Percentiles rank a stretch among this genome's conserved stretches.
Evolutionary conservation across 2,797 vertebrate genomes (phyloP).

Genomic region (Enteromius anoplus): DNA sequence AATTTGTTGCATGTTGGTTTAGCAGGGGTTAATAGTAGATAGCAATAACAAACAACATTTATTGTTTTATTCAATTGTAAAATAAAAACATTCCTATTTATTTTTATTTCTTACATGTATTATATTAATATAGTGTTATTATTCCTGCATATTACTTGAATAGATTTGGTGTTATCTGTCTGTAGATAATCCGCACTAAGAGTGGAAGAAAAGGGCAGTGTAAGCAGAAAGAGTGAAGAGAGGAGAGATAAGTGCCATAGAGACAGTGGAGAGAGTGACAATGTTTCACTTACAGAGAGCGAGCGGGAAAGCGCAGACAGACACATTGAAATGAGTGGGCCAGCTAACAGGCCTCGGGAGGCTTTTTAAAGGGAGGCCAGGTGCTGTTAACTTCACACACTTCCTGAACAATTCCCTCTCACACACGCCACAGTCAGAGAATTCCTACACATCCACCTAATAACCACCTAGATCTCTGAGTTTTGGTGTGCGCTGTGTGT

Average conservation of each 20-base stretch:
- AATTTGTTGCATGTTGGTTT: neutral
- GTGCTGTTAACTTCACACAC: slow-evolving; percentile 82
- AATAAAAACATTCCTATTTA: neutral
- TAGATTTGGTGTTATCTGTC: slow-evolving; percentile 21
- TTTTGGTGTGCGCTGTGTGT: slow-evolving; percentile 25
- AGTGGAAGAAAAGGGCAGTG: slow-evolving; percentile 49
- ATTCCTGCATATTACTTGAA: slow-evolving; percentile 16
- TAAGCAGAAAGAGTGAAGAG: slow-evolving; percentile 45
- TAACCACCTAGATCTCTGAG: slow-evolving; percentile 17
- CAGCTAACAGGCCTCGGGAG: slow-evolving; percentile 85
- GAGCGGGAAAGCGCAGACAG: slow-evolving; percentile 71
- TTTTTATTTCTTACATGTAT: neutral
- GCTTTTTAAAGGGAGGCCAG: slow-evolving; percentile 82
- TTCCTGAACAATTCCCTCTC: slow-evolving; percentile 66
- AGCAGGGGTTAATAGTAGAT: neutral
- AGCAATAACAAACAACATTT: neutral
- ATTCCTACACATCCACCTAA: slow-evolving; percentile 47
- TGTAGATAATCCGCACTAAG: slow-evolving; percentile 37
- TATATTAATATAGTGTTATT: slow-evolving; percentile 12
- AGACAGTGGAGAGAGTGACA: slow-evolving; percentile 42
- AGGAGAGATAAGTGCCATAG: slow-evolving; percentile 46
- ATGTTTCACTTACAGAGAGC: slow-evolving; percentile 42
- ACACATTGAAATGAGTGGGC: slow-evolving; percentile 84
- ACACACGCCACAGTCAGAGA: slow-evolving; percentile 52
- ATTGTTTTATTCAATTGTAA: neutral